Evolutionary conservation across 2,888 invertebrate species (phyloP), one percentile per base, ranked within the genome.

Genomic region (Heteropelma amictum): DNA sequence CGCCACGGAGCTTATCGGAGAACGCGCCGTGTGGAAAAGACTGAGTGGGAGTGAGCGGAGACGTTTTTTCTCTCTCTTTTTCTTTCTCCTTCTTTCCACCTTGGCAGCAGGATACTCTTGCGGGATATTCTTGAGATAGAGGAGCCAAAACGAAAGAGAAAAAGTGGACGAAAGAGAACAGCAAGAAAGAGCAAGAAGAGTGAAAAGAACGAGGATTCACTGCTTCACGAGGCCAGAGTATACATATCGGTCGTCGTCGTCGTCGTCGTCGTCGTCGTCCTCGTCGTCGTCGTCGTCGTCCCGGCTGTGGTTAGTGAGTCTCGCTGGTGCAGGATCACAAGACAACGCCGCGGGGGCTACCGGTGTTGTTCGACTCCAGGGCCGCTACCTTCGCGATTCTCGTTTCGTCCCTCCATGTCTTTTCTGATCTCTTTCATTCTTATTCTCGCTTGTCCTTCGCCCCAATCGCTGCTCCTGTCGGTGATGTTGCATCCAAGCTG

Each of bases 271-370:
- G 7, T 33, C n/a, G 56, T 49, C 40, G 38, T 51, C 64, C 42
- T 54, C 49, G 56, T 40, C 42, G 47, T 12, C 45, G 51, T 63
- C 51, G 49, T 65, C 33, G 54, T 65, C 42, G 65, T 65, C 33
- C 45, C 23, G 54, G 54, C 42, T 65, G 54, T 56, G 65, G 54
- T 45, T 58, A 53, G 60, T 64, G 65, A 65, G 68, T 40, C 47
- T 70, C 64, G 64, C 69, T 68, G 68, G 45, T 53, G 67, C 77
- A 79, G 82, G 82, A 84, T 82, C 82, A 82, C 79, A 85, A 85
- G 84, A 83, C 83, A 82, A 82, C 81, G 84, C 84, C 85, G 85
- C 84, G 77, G 81, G 82, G 86, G 85, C 87, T 87, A 87, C 87
- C 82, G 87, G 87, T 87, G 84, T 87, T 87, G 83, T 83, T 78